Conservation (phyloP, 2,888 invertebrate species). For the Alcis repandata region DNA sequence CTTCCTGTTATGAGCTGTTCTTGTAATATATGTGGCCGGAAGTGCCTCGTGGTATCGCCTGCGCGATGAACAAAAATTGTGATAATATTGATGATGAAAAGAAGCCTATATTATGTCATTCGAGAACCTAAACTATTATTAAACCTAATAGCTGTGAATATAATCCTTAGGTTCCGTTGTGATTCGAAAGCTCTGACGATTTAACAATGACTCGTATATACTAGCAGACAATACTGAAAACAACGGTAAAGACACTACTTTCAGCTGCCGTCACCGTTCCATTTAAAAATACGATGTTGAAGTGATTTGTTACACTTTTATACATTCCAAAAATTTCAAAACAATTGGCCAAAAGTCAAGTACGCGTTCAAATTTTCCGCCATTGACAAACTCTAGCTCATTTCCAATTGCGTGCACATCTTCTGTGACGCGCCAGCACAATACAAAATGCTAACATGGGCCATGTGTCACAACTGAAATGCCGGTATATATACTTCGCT, state of each 20-base stretch:
- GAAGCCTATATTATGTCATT: no score
- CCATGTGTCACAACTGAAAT: slow-evolving; percentile 71
- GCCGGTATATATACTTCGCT: slow-evolving; percentile 75
- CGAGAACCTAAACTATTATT: no score
- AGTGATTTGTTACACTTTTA: slow-evolving; percentile 35
- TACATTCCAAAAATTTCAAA: slow-evolving; percentile 60
- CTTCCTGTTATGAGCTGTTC: no score
- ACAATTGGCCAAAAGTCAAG: slow-evolving; percentile 80
- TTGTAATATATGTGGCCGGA: no score
- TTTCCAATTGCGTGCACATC: slow-evolving; percentile 83
- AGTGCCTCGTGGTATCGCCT: no score
- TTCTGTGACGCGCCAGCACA: slow-evolving; percentile 73
- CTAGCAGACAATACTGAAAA: slow-evolving; percentile 18
- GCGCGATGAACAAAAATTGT: no score
- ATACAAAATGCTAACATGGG: slow-evolving; percentile 81
- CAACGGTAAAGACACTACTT: slow-evolving; percentile 23
- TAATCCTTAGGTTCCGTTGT: neutral
- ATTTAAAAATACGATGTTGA: slow-evolving; percentile 27
- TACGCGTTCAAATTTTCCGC: slow-evolving; percentile 76
- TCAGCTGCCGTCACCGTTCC: slow-evolving; percentile 20
- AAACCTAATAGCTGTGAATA: no score
- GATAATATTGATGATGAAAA: no score
- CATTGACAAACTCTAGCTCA: slow-evolving; percentile 81
- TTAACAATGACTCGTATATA: slow-evolving; percentile 6
- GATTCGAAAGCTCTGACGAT: slow-evolving; percentile 5